Evolutionary conservation across 2,113 vertebrate genomes (phyloP).

Genomic region (Bucco capensis): DNA sequence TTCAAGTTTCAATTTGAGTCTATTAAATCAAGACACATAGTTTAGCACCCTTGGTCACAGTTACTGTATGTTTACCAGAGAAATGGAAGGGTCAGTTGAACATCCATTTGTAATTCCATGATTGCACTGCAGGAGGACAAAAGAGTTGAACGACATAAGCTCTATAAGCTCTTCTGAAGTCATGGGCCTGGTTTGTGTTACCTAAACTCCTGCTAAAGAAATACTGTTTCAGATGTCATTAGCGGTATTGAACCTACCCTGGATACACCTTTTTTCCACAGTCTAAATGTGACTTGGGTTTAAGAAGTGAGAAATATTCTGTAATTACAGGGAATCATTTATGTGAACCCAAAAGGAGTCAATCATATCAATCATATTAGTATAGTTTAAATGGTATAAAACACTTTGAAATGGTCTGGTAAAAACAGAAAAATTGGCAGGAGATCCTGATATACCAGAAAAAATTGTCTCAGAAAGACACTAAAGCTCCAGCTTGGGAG

Average conservation of each 20-base stretch:
- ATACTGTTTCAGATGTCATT: background rate
- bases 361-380: too few relatives aligned
- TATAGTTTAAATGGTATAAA: background rate
- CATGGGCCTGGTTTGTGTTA: background rate
- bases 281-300: background rate
- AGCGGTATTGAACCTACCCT: accelerated
- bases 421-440: background rate
- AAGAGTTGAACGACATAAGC: background rate
- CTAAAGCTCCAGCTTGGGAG: background rate
- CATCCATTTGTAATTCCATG: background rate
- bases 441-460: accelerated
- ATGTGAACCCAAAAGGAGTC: background rate
- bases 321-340: background rate
- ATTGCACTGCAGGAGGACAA: background rate
- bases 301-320: background rate
- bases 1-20: background rate
- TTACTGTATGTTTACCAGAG: background rate
- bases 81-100: background rate
- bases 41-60: background rate
- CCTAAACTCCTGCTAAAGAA: background rate
- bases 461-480: background rate
- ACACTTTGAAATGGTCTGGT: background rate
- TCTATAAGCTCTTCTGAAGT: background rate
- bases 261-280: background rate
- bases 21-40: background rate